Base-by-base conservation (phyloP, 2,113 vertebrate species). In the Anarhynchus alexandrinus region DNA sequence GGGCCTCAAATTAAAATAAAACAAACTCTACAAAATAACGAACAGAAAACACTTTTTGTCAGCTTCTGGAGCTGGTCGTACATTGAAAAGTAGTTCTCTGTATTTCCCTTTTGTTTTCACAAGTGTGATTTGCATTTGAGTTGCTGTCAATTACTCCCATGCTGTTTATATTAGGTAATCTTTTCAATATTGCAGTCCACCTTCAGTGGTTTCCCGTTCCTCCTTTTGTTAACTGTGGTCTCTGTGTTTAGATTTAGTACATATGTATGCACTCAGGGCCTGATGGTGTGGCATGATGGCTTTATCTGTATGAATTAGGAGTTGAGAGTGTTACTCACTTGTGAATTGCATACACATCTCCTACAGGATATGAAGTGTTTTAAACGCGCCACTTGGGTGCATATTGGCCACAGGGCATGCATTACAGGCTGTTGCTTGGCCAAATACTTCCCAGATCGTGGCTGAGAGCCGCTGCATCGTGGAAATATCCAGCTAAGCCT, bases 301-400 rank as follows among this genome's bases (percentile, higher is more conserved):
- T 45, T 80, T 43, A 67, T 23, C 51, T 16, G 20, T 3, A 22
- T 12, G 32, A 93, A 69, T 20, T 5, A 22, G 38, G 84, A 55
- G 45, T 0, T 17, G n/a, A 47, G 73, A 40, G n/a, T 0, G 0
- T 51, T 47, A 52, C 54, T 71, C 81, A 21, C 55, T 59, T 55
- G 55, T 16, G 55, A 55, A 42, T 66, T 34, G 27, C 81, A 76
- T 2, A 11, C 18, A 23, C 15, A 9, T 57, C 51, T 61, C 72
- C 67, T 32, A 4, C 2, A 54, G 38, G 34, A 59, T 4, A 42
- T 1, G 3, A 58, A 54, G 67, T 5, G 32, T 6, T 74, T 62
- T 36, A 4, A 84, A 36, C 52, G 22, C 26, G 5, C 15, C 5
- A 4, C 22, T 55, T 34, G 11, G 2, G 43, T 15, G 82, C 6